Evolutionary conservation across 2,888 invertebrate genomes (phyloP).

Genomic region (Torymus aiolomorphi): DNA sequence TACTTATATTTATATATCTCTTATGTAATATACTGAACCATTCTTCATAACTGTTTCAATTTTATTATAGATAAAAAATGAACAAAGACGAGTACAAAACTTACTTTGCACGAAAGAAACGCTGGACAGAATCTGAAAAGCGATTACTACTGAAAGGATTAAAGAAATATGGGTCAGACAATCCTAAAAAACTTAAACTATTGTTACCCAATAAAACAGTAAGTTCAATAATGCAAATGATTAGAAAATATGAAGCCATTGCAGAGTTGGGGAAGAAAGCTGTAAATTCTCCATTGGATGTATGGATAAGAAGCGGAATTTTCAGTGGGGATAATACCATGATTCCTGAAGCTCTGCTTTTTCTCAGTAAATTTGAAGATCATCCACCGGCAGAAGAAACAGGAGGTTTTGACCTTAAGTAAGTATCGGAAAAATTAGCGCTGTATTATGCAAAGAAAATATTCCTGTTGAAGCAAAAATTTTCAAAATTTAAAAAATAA

Average conservation of each 20-base stretch:
- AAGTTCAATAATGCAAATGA: slow-evolving; percentile 63
- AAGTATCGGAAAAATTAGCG: slow-evolving; percentile 24
- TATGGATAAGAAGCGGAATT: slow-evolving; percentile 64
- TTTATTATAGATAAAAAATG: slow-evolving; percentile 31
- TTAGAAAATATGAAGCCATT: slow-evolving; percentile 62
- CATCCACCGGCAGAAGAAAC: slow-evolving; percentile 65
- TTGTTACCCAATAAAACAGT: slow-evolving; percentile 63
- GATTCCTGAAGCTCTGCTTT: slow-evolving; percentile 67
- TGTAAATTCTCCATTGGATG: slow-evolving; percentile 58
- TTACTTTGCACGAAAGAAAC: slow-evolving; percentile 30
- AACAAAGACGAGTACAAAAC: slow-evolving; percentile 13
- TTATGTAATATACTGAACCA: no score
- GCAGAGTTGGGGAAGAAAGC: slow-evolving; percentile 57
- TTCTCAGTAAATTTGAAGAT: slow-evolving; percentile 67
- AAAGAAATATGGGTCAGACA: slow-evolving; percentile 64
- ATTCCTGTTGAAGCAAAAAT: no score
- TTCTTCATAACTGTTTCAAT: no score
- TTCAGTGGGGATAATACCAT: slow-evolving; percentile 62
- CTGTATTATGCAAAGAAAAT: no score
- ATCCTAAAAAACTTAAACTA: slow-evolving; percentile 56
- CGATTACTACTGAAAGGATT: slow-evolving; percentile 64
- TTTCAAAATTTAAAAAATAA: no score
- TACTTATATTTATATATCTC: no score
- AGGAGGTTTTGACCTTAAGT: slow-evolving; percentile 64
- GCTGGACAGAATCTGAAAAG: slow-evolving; percentile 66